Base-by-base conservation (phyloP, 2,797 vertebrate species). In the Spheniscus humboldti region DNA sequence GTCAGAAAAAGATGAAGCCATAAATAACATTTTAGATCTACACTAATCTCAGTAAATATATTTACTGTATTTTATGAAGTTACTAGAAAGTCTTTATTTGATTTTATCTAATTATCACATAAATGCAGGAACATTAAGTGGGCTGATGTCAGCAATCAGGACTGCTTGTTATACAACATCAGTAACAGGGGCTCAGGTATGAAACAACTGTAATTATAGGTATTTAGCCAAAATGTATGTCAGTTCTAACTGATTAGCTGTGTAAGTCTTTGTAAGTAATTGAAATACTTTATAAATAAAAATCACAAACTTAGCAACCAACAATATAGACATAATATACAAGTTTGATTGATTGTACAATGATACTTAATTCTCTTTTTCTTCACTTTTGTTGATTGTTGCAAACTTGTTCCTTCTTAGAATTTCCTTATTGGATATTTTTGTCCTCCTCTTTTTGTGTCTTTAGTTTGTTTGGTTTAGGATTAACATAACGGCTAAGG, bases 141-240 rank as follows among this genome's bases (percentile, higher is more conserved):
- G 97, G 96, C 96, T 97, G 92, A 95, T 98, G 97, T 96, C 96
- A 93, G 98, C 96, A 98, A 98, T 97, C 97, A 98, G 95, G 96
- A 94, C 94, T 97, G 92, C 96, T 98, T 98, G 97, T 98, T 98
- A 97, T 92, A 97, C 97, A 97, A 98, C 97, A 98, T 97, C 97
- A 93, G 90, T 96, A 97, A 98, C 96, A 96, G 96, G 95, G 96
- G 94, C 96, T 98, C 97, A 97, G 98, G 98, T 98, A 97, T 96
- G 97, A 98, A 98, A 96, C 95, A 97, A 97, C 97, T 97, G 91
- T 98, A 98, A 98, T 98, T 98, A 97, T 95, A 97, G 97, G 96
- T 96, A 97, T 98, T 98, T 97, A 98, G 95, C 91, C 93, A 97
- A 97, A 97, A 98, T 86, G 90, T 95, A 97, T 89, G 95, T 98